Percentiles rank a stretch among this genome's conserved stretches.
Conservation (phyloP, 2,888 invertebrate genomes). For the Vesta saturnalis region DNA sequence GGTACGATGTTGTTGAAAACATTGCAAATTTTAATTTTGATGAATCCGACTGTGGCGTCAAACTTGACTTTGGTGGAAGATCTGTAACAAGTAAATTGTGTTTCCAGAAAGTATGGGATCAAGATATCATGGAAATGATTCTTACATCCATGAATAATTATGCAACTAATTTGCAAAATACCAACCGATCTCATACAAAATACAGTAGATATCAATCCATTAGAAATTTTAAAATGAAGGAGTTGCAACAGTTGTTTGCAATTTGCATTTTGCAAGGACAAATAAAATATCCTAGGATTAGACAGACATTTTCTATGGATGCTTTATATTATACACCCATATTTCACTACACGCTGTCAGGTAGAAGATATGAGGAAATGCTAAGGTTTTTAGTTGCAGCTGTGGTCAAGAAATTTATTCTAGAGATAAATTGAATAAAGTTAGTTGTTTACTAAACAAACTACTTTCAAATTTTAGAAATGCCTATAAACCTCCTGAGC, state of each 20-base stretch:
- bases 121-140: too few relatives aligned
- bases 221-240: background rate
- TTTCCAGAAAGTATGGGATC: too few relatives aligned
- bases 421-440: background rate
- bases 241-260: background rate
- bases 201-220: too few relatives aligned
- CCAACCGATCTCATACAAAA: too few relatives aligned
- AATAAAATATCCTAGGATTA: background rate
- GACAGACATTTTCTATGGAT: background rate
- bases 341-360: background rate
- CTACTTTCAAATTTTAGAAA: background rate
- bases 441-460: background rate
- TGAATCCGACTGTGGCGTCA: too few relatives aligned
- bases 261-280: constrained; percentile 7
- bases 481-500: too few relatives aligned
- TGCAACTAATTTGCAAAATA: too few relatives aligned
- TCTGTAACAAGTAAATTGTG: too few relatives aligned
- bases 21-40: too few relatives aligned
- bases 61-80: too few relatives aligned
- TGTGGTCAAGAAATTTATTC: background rate
- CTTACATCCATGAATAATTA: too few relatives aligned
- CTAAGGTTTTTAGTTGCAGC: background rate
- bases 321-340: background rate
- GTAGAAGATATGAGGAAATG: background rate
- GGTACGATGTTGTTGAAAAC: too few relatives aligned